These are phyloP conservation scores for Solen grandis DNA, from an alignment of 1,140 invertebrate species.

Conservation along the genomic window DNA sequence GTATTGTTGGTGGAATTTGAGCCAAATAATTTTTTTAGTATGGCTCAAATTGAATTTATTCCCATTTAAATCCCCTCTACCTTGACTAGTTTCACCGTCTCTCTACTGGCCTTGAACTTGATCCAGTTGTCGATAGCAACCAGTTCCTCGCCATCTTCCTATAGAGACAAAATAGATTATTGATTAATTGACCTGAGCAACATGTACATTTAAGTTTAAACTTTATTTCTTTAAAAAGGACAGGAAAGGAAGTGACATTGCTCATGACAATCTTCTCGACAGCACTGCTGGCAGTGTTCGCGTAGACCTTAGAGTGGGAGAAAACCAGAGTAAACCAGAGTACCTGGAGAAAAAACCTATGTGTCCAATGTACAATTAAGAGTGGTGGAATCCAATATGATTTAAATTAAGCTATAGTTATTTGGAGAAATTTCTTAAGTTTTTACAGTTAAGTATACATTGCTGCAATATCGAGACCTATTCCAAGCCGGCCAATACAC, in stretches of 20 bases:
- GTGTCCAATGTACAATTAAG: too few species aligned
- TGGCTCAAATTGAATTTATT: neutral
- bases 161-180: slow-evolving; percentile 13
- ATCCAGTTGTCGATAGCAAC: slow-evolving; percentile 89
- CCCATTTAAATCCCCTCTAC: slow-evolving; percentile 67
- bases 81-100: slow-evolving; percentile 83
- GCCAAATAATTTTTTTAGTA: too few species aligned
- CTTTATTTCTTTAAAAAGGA: neutral
- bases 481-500: too few species aligned
- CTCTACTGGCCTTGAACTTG: slow-evolving; percentile 88
- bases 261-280: neutral
- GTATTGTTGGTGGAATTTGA: too few species aligned
- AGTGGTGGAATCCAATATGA: too few species aligned
- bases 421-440: too few species aligned
- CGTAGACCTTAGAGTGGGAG: neutral
- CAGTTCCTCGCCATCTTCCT: slow-evolving; percentile 69
- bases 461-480: too few species aligned
- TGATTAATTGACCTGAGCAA: too few species aligned
- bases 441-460: too few species aligned
- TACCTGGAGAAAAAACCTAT: too few species aligned
- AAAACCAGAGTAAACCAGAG: neutral
- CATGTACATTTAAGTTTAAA: neutral
- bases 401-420: too few species aligned
- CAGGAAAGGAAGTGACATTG: neutral
- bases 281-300: neutral